phyloP scores from a whole-genome alignment of 1,140 invertebrate species.

The Drosophila auraria region DNA sequence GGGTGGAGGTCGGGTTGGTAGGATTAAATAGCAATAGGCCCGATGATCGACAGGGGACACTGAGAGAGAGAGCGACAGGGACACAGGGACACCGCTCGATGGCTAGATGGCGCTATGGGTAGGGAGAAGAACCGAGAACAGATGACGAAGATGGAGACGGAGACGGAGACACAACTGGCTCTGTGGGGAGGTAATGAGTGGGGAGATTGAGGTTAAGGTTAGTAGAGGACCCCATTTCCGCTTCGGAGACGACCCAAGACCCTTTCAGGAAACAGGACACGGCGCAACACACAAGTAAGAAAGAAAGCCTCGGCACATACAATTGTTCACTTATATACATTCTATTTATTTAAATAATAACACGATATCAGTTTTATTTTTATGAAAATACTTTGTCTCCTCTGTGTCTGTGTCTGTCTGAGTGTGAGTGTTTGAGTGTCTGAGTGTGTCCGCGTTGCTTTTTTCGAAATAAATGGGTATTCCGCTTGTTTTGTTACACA shows the following conservation, averaged over 20 bases:
- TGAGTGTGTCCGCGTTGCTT: conserved; percentile 17
- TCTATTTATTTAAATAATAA: conserved; percentile 85
- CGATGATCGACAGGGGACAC: conserved; percentile 10
- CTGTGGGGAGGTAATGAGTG: too few relatives aligned
- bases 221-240: conserved; percentile 5
- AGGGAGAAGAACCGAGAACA: conserved; percentile 6
- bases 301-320: conserved; percentile 62
- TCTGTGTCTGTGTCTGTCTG: conserved; percentile 44
- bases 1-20: neutral
- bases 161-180: neutral
- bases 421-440: conserved; percentile 15
- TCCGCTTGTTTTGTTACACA: conserved; percentile 51
- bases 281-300: conserved; percentile 15
- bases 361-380: conserved; percentile 75
- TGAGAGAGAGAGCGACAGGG: conserved; percentile 13
- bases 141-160: conserved; percentile 7
- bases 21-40: conserved; percentile 15
- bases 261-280: neutral
- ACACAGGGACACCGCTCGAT: conserved; percentile 11
- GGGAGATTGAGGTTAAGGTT: neutral
- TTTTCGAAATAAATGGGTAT: conserved; percentile 27
- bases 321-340: conserved; percentile 81
- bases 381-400: conserved; percentile 74
- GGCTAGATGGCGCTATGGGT: too few relatives aligned
- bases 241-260: neutral